Conservation (phyloP, 2,797 vertebrate species). For the Lithobates sylvaticus region DNA sequence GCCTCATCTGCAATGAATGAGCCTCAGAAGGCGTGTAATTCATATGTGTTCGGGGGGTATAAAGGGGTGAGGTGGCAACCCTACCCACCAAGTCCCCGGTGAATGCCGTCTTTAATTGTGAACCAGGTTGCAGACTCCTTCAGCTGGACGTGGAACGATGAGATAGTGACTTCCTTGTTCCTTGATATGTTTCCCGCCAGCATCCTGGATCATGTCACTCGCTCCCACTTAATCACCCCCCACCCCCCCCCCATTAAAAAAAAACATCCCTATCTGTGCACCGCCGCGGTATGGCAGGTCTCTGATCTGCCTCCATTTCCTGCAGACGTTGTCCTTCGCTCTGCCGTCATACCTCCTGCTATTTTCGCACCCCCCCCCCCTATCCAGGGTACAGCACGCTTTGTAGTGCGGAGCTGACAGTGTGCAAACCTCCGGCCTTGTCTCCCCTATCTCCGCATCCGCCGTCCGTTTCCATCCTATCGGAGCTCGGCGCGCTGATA, state of each 20-base stretch:
- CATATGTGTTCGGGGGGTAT: no score
- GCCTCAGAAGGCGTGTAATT: no score
- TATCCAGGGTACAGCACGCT: not conserved
- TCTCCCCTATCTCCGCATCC: not conserved
- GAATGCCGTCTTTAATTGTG: no score
- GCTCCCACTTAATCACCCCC: conserved; percentile 21
- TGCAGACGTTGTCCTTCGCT: not conserved
- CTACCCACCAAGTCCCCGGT: no score
- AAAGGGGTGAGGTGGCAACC: no score
- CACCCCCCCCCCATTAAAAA: not conserved
- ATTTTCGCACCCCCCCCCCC: no score
- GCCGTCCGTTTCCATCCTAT: not conserved
- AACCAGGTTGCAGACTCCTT: no score
- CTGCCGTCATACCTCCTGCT: not conserved
- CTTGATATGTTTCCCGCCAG: not conserved
- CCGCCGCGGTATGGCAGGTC: no score
- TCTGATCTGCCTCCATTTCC: conserved; percentile 17
- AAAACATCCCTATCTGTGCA: not conserved
- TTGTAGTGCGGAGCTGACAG: conserved; percentile 38
- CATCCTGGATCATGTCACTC: conserved; percentile 2
- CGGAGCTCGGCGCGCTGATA: conserved; percentile 10
- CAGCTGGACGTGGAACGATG: not conserved
- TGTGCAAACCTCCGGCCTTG: conserved; percentile 1
- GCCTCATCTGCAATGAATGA: no score
- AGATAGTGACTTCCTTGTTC: not conserved